A percentile compares a stretch with the other conserved stretches of the same genome.
These are phyloP conservation scores for Felis chaus DNA, from an alignment of 2,113 vertebrate species.

Conservation along the genomic window DNA sequence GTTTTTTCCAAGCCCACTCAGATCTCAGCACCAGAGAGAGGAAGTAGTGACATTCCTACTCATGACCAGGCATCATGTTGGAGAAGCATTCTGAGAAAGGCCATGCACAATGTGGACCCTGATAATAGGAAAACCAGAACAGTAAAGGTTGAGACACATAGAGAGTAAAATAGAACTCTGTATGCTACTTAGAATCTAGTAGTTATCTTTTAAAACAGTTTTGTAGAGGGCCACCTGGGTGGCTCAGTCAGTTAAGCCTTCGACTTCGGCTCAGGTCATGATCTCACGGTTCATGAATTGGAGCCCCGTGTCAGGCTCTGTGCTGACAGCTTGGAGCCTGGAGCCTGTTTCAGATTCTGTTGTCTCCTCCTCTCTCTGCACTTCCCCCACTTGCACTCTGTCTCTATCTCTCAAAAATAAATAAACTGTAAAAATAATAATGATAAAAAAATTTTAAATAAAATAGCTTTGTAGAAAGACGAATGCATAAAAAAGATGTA, in stretches of 20 bases:
- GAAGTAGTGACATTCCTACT: not conserved
- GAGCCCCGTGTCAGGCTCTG: too few species aligned
- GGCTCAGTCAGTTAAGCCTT: too few species aligned
- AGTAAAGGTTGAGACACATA: not conserved
- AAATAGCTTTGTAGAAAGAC: not conserved
- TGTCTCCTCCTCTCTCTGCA: too few species aligned
- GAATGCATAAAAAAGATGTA: not conserved
- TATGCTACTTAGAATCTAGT: not conserved
- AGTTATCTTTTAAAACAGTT: not conserved
- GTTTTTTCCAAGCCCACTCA: not conserved
- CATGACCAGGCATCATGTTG: not conserved
- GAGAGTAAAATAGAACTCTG: not conserved
- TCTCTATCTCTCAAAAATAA: too few species aligned
- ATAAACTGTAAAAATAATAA: too few species aligned
- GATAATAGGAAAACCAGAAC: not conserved
- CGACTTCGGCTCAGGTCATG: too few species aligned
- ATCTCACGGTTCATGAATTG: too few species aligned
- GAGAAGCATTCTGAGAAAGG: constrained; percentile 2
- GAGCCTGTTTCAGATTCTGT: too few species aligned
- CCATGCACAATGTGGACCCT: not conserved
- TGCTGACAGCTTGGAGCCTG: too few species aligned
- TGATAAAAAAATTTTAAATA: too few species aligned
- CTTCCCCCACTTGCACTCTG: too few species aligned
- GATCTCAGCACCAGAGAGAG: not conserved
- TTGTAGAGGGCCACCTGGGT: not conserved